Evolutionary conservation across 1,140 invertebrate genomes (phyloP).

Genomic region (Gonatopus flavifemur): DNA sequence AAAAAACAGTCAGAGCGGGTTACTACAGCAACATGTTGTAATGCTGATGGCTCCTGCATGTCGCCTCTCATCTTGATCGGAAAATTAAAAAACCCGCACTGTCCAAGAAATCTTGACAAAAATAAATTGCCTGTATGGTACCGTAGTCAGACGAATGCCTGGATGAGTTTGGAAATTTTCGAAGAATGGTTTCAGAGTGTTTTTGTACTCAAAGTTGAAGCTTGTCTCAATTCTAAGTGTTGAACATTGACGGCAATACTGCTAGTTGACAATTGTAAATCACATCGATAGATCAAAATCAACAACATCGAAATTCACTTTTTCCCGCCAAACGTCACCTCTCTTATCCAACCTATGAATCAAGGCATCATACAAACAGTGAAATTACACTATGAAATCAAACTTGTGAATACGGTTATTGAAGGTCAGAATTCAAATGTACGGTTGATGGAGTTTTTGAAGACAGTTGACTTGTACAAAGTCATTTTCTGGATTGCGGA

Average conservation of each 20-base stretch:
- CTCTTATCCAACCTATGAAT: slow-evolving; percentile 56
- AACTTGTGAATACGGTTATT: not conserved
- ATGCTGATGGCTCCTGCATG: slow-evolving; percentile 39
- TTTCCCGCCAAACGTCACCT: no score
- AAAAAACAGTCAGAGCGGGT: slow-evolving; percentile 19
- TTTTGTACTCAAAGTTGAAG: slow-evolving; percentile 19
- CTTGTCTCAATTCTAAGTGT: slow-evolving; percentile 12
- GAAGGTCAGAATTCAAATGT: slow-evolving; percentile 14
- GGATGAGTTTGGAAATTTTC: slow-evolving; percentile 16
- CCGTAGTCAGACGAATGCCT: slow-evolving; percentile 12
- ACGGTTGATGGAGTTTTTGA: slow-evolving; percentile 33
- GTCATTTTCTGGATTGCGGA: slow-evolving; percentile 37
- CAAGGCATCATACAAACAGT: slow-evolving; percentile 41
- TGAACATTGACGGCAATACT: slow-evolving; percentile 20
- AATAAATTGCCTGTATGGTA: slow-evolving; percentile 13
- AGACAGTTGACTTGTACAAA: no score
- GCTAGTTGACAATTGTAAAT: slow-evolving; percentile 25
- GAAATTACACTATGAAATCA: not conserved
- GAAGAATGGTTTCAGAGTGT: slow-evolving; percentile 14
- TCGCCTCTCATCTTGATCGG: slow-evolving; percentile 28
- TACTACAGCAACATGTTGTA: slow-evolving; percentile 39
- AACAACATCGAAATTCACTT: slow-evolving; percentile 44
- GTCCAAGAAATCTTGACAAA: slow-evolving; percentile 4
- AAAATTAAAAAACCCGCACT: slow-evolving; percentile 11
- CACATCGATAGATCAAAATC: slow-evolving; percentile 7